A percentile compares a stretch with the other conserved stretches of the same genome.
These are phyloP conservation scores for Odontamblyopus rebecca DNA, from an alignment of 2,797 vertebrate species.

Conservation along the genomic window DNA sequence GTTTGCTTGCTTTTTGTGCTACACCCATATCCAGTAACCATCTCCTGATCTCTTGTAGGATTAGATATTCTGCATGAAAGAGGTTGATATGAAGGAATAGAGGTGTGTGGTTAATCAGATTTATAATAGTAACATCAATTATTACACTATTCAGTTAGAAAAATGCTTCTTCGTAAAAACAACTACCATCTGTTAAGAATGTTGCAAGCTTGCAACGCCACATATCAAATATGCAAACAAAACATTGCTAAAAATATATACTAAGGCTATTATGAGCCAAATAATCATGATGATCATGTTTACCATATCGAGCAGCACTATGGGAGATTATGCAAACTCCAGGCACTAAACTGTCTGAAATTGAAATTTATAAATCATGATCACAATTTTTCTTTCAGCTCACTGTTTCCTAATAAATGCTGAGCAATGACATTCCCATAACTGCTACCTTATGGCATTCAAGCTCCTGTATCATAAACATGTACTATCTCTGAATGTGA, in stretches of 20 bases:
- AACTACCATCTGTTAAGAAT: too few species aligned
- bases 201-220: too few species aligned
- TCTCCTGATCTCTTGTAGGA: not conserved
- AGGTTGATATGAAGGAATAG: not conserved
- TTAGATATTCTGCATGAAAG: not conserved
- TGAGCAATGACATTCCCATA: not conserved
- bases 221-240: too few species aligned
- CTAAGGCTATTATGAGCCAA: not conserved
- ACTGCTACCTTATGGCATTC: not conserved
- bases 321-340: not conserved
- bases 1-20: too few species aligned
- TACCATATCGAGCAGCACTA: not conserved
- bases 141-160: too few species aligned
- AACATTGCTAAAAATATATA: too few species aligned
- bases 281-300: not conserved
- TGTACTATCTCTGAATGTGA: too few species aligned
- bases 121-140: too few species aligned
- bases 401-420: not conserved
- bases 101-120: too few species aligned
- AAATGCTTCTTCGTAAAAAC: too few species aligned
- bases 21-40: not conserved
- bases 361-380: not conserved
- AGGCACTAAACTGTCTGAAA: not conserved
- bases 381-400: not conserved
- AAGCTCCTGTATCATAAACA: not conserved